A percentile compares a stretch with the other conserved stretches of the same genome.
Conservation (phyloP, 2,113 vertebrate genomes). For the Clarias gariepinus region DNA sequence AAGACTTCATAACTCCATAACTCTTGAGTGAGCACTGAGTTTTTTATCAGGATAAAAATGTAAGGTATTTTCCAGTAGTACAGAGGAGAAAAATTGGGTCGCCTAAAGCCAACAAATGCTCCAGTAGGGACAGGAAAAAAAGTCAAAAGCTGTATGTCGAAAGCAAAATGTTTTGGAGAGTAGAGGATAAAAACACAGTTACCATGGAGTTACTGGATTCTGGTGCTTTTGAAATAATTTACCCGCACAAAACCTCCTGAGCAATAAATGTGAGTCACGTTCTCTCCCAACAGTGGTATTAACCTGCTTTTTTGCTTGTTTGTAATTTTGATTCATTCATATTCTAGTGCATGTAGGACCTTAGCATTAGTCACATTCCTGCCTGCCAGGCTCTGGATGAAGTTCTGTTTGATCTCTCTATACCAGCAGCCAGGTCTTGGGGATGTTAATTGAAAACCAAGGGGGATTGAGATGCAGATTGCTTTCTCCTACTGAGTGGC, state of each 20-base stretch:
- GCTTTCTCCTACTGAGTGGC: conserved; percentile 47
- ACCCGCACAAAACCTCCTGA: not conserved
- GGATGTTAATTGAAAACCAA: conserved; percentile 60
- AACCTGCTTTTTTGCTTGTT: conserved; percentile 38
- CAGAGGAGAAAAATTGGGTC: conserved; percentile 31
- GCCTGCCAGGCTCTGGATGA: conserved; percentile 46
- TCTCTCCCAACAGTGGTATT: conserved; percentile 33
- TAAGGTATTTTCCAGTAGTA: conserved; percentile 42
- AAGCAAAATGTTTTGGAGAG: not conserved
- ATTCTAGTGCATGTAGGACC: conserved; percentile 35
- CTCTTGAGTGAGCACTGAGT: conserved; percentile 34
- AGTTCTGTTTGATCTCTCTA: conserved; percentile 58
- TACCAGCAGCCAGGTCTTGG: conserved; percentile 49
- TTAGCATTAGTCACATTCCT: conserved; percentile 58
- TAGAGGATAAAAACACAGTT: not conserved
- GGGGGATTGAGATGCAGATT: conserved; percentile 54
- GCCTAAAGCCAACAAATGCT: conserved; percentile 21
- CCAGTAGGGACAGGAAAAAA: conserved; percentile 22
- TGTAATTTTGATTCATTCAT: conserved; percentile 49
- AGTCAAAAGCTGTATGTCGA: not conserved
- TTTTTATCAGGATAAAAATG: conserved; percentile 49
- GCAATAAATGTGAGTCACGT: conserved; percentile 28
- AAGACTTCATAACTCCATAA: conserved; percentile 29
- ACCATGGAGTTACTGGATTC: not conserved
- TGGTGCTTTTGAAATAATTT: conserved; percentile 32